These are phyloP conservation scores for Cepphus grylle DNA, from an alignment of 2,113 vertebrate species.

Conservation along the genomic window DNA sequence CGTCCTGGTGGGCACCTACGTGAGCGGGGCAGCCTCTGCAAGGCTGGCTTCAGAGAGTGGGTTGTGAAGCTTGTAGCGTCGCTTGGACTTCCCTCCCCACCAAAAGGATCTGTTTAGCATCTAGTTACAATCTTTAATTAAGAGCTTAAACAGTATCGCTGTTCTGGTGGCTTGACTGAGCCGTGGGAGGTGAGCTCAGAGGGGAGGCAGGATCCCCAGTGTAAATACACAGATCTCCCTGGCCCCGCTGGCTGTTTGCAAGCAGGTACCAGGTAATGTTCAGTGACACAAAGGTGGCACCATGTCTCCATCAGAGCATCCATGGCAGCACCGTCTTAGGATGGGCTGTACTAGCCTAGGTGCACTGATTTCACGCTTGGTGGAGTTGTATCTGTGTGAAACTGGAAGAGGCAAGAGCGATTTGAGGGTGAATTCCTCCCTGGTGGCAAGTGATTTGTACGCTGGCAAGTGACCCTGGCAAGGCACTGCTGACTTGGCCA, in stretches of 20 bases:
- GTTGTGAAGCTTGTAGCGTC: neutral
- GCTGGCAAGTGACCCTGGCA: neutral
- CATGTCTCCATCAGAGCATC: neutral
- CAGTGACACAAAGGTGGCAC: neutral
- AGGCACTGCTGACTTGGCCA: neutral
- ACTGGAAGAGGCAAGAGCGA: neutral
- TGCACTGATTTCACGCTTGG: neutral
- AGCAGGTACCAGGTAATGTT: neutral
- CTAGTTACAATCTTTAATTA: neutral
- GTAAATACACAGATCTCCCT: neutral
- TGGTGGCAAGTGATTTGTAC: neutral
- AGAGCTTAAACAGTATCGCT: neutral
- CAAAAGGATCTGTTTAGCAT: neutral
- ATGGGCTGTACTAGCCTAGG: neutral
- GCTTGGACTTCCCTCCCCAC: neutral
- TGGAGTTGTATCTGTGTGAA: neutral
- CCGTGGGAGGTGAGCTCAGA: neutral
- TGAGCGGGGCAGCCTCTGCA: neutral
- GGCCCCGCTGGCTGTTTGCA: fast-evolving
- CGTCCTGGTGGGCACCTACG: neutral
- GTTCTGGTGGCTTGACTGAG: neutral
- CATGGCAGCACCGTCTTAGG: neutral
- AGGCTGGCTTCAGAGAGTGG: neutral
- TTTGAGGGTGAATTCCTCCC: neutral
- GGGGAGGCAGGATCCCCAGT: neutral